Conservation (phyloP, 2,113 vertebrate genomes). For the Hypocryptadius cinnamomeus region DNA sequence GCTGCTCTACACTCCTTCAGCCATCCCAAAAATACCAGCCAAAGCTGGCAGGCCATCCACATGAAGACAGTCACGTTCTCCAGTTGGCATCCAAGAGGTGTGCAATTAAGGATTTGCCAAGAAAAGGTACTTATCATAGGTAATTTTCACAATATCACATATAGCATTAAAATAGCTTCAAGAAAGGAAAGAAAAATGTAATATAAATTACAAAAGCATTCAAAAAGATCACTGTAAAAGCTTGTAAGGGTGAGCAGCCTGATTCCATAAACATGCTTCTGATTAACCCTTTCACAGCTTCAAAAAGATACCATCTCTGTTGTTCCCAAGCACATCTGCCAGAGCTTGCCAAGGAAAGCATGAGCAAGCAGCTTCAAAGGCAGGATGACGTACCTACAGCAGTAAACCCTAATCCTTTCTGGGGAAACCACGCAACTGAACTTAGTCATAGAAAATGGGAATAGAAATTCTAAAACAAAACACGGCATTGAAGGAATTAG, state of each 20-base stretch:
- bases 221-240: neutral
- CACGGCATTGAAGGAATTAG: neutral
- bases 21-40: neutral
- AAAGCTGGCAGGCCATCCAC: neutral
- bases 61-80: neutral
- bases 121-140: neutral
- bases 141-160: neutral
- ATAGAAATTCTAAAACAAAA: constrained; percentile 39
- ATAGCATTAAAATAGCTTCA: neutral
- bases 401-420: constrained; percentile 20
- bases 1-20: neutral
- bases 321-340: neutral
- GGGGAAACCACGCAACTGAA: constrained; percentile 10
- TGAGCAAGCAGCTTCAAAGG: constrained; percentile 55
- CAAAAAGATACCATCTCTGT: neutral
- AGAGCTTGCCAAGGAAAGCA: constrained; percentile 42
- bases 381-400: constrained; percentile 24
- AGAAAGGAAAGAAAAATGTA: neutral
- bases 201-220: neutral
- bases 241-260: neutral
- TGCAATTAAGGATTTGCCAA: neutral
- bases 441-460: constrained; percentile 36
- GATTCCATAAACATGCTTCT: neutral
- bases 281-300: constrained; percentile 36
- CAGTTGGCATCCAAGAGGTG: neutral